These are phyloP conservation scores for Nephrotoma guestfalica DNA, from an alignment of 2,888 invertebrate genomes.

Conservation along the genomic window DNA sequence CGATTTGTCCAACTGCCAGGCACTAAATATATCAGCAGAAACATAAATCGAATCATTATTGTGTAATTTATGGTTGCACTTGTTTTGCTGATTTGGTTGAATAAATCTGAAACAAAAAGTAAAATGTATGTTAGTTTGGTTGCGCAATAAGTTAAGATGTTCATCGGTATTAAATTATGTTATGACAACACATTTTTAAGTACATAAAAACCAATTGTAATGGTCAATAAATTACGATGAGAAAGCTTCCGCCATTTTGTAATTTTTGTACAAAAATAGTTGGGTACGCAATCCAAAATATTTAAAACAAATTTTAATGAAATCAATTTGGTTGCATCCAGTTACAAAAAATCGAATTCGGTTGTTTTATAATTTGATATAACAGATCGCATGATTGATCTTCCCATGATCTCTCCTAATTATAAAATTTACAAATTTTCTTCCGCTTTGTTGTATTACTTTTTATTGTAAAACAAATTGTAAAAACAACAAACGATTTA, in stretches of 20 bases:
- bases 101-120: not conserved
- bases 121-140: not conserved
- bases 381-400: not conserved
- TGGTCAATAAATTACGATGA: not conserved
- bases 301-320: not conserved
- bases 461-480: not conserved
- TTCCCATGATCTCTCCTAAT: not conserved
- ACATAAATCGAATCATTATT: not conserved
- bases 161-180: not conserved
- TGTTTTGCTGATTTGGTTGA: not conserved
- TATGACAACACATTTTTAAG: not conserved
- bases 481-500: not conserved
- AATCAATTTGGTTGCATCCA: not conserved
- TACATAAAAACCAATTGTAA: not conserved
- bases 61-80: not conserved
- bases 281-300: not conserved
- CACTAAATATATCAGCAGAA: not conserved
- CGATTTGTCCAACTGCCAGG: slow-evolving; percentile 24
- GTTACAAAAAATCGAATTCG: not conserved
- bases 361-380: not conserved
- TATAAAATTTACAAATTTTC: not conserved
- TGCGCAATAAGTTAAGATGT: not conserved
- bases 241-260: not conserved
- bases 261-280: not conserved
- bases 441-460: not conserved